These are phyloP conservation scores for Siniperca undulata DNA, from an alignment of 2,797 vertebrate species.

Conservation along the genomic window DNA sequence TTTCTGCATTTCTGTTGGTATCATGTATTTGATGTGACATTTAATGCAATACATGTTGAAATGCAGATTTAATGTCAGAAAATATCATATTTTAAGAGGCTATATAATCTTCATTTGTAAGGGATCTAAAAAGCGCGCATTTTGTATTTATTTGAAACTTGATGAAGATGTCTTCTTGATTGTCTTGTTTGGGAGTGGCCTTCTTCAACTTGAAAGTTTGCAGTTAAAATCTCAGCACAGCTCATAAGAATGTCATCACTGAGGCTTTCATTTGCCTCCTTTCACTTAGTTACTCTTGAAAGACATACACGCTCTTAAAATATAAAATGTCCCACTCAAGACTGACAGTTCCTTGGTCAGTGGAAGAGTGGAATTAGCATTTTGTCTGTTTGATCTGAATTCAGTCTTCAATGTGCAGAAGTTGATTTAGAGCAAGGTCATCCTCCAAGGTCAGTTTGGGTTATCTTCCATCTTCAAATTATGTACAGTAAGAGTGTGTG, in stretches of 20 bases:
- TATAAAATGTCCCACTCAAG: slow-evolving; percentile 4
- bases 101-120: slow-evolving; percentile 3
- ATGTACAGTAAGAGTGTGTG: slow-evolving; percentile 25
- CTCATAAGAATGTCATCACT: slow-evolving; percentile 32
- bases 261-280: slow-evolving; percentile 28
- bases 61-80: slow-evolving; percentile 40
- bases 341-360: slow-evolving; percentile 30
- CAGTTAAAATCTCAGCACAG: slow-evolving; percentile 22
- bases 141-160: slow-evolving; percentile 22
- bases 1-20: slow-evolving; percentile 23
- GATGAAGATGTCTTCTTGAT: slow-evolving; percentile 40
- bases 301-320: slow-evolving; percentile 29
- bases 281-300: slow-evolving; percentile 30
- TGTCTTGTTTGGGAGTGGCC: slow-evolving; percentile 21
- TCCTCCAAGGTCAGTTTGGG: slow-evolving; percentile 25
- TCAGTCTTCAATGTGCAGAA: slow-evolving; percentile 41
- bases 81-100: slow-evolving; percentile 26
- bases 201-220: slow-evolving; percentile 38
- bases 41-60: slow-evolving; percentile 50
- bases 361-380: slow-evolving; percentile 12
- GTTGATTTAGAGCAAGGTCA: slow-evolving; percentile 6
- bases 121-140: slow-evolving; percentile 25
- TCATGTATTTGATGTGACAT: slow-evolving; percentile 56
- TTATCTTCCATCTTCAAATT: slow-evolving; percentile 56
- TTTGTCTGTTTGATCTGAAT: slow-evolving; percentile 34